These are phyloP conservation scores for Aurelia aurita DNA, from an alignment of 30 jellyfish, hydroid and myxozoan species.

Conservation along the genomic window DNA sequence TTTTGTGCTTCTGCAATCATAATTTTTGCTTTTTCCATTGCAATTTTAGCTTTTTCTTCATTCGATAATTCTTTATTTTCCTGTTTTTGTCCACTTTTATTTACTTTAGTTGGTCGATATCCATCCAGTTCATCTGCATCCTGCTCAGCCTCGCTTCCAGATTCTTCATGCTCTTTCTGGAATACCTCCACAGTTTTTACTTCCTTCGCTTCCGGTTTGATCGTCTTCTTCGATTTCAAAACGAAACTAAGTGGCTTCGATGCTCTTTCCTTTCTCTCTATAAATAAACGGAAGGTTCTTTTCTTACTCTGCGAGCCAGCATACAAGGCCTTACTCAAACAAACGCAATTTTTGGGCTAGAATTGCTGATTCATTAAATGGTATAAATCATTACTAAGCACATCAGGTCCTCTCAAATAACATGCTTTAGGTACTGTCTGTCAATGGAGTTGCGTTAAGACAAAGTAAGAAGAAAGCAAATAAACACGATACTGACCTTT, in stretches of 20 bases:
- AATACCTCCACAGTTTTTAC: conserved; percentile 27
- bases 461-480: too few relatives aligned
- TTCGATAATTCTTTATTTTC: conserved; percentile 27
- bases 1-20: conserved; percentile 58
- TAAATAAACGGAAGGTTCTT: not conserved
- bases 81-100: not conserved
- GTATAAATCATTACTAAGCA: too few relatives aligned
- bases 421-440: too few relatives aligned
- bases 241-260: conserved; percentile 69
- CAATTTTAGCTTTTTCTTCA: conserved; percentile 50
- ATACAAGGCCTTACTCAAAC: too few relatives aligned
- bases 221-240: conserved; percentile 36
- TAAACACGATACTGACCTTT: conserved; percentile 5
- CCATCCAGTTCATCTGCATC: conserved; percentile 52
- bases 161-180: conserved; percentile 20
- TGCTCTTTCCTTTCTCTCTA: conserved; percentile 34
- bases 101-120: conserved; percentile 52
- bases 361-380: too few relatives aligned
- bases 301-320: too few relatives aligned
- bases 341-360: too few relatives aligned
- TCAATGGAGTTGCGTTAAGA: too few relatives aligned
- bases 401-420: too few relatives aligned
- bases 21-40: conserved; percentile 64
- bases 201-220: not conserved
- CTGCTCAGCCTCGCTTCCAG: conserved; percentile 25